phyloP scores from a whole-genome alignment of 2,113 vertebrate genomes.

The Ageneiosus marmoratus region DNA sequence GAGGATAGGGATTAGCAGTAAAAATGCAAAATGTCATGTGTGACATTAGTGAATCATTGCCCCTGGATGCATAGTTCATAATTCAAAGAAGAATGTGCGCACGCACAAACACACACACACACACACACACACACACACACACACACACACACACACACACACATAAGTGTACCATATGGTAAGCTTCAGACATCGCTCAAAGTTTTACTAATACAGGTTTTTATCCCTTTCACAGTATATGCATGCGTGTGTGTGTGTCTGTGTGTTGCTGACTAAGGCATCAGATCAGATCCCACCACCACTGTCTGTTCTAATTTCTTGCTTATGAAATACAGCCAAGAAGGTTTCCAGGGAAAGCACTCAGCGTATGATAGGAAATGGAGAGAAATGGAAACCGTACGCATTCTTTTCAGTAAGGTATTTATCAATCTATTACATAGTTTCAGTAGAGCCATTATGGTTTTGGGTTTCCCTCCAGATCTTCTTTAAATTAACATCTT shows the following conservation, averaged over 20 bases:
- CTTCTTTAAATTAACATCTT: conserved; percentile 26
- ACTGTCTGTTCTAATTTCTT: conserved; percentile 28
- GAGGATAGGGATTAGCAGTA: not conserved
- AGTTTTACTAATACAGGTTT: not conserved
- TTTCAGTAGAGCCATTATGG: conserved; percentile 30
- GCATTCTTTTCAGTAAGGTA: conserved; percentile 29
- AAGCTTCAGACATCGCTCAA: not conserved
- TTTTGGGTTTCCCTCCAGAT: conserved; percentile 42
- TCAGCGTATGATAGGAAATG: not conserved
- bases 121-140: no score
- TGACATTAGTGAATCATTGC: not conserved
- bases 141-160: not conserved
- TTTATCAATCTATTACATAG: conserved; percentile 37
- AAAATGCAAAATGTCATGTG: not conserved
- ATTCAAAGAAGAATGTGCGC: not conserved
- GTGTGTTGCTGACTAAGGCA: not conserved
- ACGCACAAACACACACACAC: not conserved
- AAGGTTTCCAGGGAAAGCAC: conserved; percentile 20
- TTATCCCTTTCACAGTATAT: not conserved
- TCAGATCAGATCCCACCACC: not conserved
- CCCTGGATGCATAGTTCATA: not conserved
- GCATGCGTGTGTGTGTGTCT: not conserved
- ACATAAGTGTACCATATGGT: not conserved
- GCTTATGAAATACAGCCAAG: conserved; percentile 9
- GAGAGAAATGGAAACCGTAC: conserved; percentile 24